Conservation (phyloP, 1,140 invertebrate genomes). For the Penaeus chinensis region DNA sequence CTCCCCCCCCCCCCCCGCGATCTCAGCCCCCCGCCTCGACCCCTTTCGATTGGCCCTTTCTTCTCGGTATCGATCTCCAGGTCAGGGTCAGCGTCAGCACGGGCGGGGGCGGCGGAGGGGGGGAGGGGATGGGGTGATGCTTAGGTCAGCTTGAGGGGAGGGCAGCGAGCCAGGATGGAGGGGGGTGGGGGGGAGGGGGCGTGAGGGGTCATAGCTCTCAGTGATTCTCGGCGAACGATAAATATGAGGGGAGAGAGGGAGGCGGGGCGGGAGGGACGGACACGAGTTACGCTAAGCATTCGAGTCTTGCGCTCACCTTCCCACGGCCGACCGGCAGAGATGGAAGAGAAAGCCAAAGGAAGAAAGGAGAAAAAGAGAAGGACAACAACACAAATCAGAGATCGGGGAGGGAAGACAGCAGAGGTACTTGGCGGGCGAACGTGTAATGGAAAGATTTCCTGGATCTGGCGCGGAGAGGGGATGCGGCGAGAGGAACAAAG, state of each 20-base stretch:
- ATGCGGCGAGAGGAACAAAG: too few relatives aligned
- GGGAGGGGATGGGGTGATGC: conserved; percentile 53
- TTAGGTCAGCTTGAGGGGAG: not conserved
- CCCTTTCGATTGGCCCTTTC: conserved; percentile 56
- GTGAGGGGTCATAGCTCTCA: conserved; percentile 60
- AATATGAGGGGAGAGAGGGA: too few relatives aligned
- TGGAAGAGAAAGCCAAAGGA: too few relatives aligned
- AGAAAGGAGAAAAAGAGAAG: not conserved
- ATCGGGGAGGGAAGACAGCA: not conserved
- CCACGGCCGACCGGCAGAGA: too few relatives aligned
- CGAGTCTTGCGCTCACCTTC: conserved; percentile 10
- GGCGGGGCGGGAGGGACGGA: too few relatives aligned
- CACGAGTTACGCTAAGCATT: too few relatives aligned
- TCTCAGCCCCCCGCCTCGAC: conserved; percentile 8
- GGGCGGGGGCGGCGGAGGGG: conserved; percentile 50
- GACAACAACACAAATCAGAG: not conserved
- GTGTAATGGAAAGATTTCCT: too few relatives aligned
- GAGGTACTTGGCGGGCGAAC: too few relatives aligned
- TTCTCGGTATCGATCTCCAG: conserved; percentile 42
- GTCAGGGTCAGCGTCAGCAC: conserved; percentile 63
- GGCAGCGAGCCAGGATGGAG: conserved; percentile 65
- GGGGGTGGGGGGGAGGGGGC: conserved; percentile 14
- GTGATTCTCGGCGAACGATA: not conserved
- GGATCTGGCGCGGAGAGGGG: too few relatives aligned
- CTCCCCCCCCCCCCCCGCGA: conserved; percentile 34